Evolutionary conservation across 2,113 vertebrate genomes (phyloP).

Genomic region (Taxidea taxus): DNA sequence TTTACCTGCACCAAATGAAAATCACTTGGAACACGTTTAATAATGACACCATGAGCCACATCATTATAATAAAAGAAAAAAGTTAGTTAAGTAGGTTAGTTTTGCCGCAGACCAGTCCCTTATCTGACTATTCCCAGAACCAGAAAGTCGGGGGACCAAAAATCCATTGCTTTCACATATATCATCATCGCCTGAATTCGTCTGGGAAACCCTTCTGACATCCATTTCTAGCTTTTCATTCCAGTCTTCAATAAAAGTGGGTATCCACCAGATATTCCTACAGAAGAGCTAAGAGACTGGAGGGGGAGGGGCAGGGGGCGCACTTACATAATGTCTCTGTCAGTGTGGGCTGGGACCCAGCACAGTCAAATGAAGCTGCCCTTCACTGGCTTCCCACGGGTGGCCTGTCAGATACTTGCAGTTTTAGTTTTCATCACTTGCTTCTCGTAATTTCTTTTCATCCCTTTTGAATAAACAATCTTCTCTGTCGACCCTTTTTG

Average conservation of each 20-base stretch:
- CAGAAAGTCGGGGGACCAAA: not conserved
- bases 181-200: not conserved
- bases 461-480: slow-evolving; percentile 41
- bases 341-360: not conserved
- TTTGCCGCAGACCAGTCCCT: not conserved
- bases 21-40: not conserved
- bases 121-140: not conserved
- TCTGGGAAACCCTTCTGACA: not conserved
- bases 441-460: slow-evolving; percentile 25
- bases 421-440: slow-evolving; percentile 13
- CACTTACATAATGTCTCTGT: not conserved
- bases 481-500: not conserved
- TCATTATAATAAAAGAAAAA: not conserved
- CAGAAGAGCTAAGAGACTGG: not conserved
- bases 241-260: not conserved
- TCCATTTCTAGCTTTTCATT: not conserved
- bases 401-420: not conserved
- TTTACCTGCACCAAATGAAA: not conserved
- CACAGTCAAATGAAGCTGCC: not conserved
- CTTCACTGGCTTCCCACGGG: not conserved
- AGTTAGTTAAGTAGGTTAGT: not conserved
- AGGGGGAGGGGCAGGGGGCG: too few species aligned
- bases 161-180: not conserved
- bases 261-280: not conserved
- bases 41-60: not conserved